Base-by-base conservation (phyloP, 2,113 vertebrate species). In the Abramis brama region DNA sequence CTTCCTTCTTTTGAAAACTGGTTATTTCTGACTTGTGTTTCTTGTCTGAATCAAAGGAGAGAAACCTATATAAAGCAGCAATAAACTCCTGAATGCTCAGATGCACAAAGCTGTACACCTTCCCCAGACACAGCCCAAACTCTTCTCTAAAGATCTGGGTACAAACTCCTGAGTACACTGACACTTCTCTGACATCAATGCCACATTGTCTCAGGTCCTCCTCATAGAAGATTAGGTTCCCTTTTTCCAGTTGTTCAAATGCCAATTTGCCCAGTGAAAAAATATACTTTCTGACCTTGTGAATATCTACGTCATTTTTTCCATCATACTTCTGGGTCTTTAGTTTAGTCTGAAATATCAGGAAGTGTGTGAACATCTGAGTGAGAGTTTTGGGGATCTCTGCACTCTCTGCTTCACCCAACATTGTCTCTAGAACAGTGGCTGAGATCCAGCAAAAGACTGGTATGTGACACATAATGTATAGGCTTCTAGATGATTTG, bases 371-470 rank as follows among this genome's bases (percentile, higher is more conserved):
- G 64, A 68, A 68, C 64, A 68, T 68, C 33, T 33, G 64, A 30
- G 64, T 68, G 64, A 68, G 64, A 30, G 64, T 68, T 68, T 33
- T 68, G 64, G 64, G 64, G 64, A 68, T 68, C 64, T 33, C 64
- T 33, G 27, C 13, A 33, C 13, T 33, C 13, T 33, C 27, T 30
- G 64, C 27, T 68, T 68, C 10, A 7, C 27, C 6, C 27, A 66
- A 66, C 27, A 66, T 15, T 19, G 9, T 33, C 64, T 68, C 64
- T 33, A 68, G 64, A 33, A 68, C 64, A 68, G 27, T 68, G 27
- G 27, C 64, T 33, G 27, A 68, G 27, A 68, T 68, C 64, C 27
- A 68, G 64, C 64, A 68, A 17, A 68, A 68, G 27, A 68, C 64
- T 68, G 64, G 27, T 30, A 25, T 62, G 59, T 62, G 59, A 25